Conservation (phyloP, 1,140 invertebrate genomes). For the Mycetomoellerius zeteki region DNA sequence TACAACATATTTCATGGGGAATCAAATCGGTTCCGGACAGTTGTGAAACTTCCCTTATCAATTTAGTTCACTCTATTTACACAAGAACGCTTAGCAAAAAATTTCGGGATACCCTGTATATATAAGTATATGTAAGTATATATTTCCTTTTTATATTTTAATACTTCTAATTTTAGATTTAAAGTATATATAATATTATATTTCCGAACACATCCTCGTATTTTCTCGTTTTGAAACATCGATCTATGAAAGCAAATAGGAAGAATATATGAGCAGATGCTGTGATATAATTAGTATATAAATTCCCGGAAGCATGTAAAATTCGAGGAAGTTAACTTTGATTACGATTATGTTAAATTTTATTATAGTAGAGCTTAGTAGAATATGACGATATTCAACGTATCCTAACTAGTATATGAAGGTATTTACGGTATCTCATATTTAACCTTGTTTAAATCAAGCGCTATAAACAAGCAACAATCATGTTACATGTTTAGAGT, state of each 20-base stretch:
- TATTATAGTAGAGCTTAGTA: background rate
- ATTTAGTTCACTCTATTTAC: too few relatives aligned
- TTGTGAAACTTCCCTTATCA: too few relatives aligned
- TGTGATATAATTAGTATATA: background rate
- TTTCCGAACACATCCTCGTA: background rate
- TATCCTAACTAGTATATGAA: background rate
- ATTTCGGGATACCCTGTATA: too few relatives aligned
- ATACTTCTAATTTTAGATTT: background rate
- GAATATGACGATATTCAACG: background rate
- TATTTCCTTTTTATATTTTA: background rate
- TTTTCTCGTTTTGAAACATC: background rate
- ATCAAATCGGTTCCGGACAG: too few relatives aligned
- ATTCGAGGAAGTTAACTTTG: background rate
- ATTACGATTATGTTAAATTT: slow-evolving; percentile 7
- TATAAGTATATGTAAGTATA: too few relatives aligned
- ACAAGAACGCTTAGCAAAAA: too few relatives aligned
- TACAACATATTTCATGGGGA: too few relatives aligned
- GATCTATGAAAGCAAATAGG: background rate
- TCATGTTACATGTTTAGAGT: slow-evolving; percentile 14
- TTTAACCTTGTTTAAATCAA: background rate
- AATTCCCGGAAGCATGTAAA: background rate
- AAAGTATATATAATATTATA: background rate
- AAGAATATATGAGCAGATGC: background rate
- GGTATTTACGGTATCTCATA: background rate
- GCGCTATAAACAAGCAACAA: slow-evolving; percentile 25